phyloP scores from a whole-genome alignment of 2,113 vertebrate species.

The Tauraco erythrolophus region DNA sequence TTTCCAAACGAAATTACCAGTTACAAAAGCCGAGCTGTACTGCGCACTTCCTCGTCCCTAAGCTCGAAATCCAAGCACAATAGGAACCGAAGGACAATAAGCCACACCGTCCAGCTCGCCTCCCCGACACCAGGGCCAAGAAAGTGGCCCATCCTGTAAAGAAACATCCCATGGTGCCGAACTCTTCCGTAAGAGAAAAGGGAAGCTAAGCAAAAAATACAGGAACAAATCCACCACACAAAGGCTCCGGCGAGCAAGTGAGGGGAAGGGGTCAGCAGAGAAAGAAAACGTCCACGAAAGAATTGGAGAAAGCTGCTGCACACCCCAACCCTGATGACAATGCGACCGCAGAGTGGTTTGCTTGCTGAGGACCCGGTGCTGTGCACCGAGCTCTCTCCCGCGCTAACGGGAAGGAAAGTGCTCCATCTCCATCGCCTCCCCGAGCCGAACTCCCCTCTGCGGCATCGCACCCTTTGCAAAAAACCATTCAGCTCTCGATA shows the following conservation, averaged over 20 bases:
- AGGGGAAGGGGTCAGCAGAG: not conserved
- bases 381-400: fast-evolving
- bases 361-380: not conserved
- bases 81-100: not conserved
- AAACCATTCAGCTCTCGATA: not conserved
- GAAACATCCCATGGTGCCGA: not conserved
- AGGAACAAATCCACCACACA: not conserved
- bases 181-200: not conserved
- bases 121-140: not conserved
- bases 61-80: not conserved
- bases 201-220: not conserved
- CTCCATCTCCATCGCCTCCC: not conserved
- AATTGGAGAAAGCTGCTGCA: not conserved
- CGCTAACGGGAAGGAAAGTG: not conserved
- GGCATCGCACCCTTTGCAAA: not conserved
- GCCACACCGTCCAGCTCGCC: not conserved
- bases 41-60: not conserved
- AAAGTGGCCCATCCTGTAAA: not conserved
- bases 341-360: fast-evolving
- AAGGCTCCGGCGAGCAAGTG: not conserved
- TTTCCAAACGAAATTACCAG: not conserved
- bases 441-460: not conserved
- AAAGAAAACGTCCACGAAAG: not conserved
- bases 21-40: slow-evolving; percentile 17
- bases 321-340: fast-evolving